Percentiles rank a stretch among this genome's conserved stretches.
phyloP scores from a whole-genome alignment of 2,888 invertebrate genomes.

The Charanyca ferruginea region DNA sequence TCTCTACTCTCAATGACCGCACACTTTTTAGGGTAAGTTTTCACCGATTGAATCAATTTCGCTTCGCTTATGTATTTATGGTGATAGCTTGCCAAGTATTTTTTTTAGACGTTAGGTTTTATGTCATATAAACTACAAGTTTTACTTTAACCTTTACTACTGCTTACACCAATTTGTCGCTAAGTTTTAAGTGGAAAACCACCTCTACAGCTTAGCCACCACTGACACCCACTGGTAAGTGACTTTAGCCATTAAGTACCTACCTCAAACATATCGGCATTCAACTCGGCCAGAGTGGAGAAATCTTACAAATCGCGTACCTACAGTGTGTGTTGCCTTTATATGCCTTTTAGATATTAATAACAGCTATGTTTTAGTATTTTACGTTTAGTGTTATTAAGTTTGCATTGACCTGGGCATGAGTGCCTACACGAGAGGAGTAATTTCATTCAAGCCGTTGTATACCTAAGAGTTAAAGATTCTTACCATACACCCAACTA shows the following conservation, averaged over 20 bases:
- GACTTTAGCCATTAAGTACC: conserved; percentile 61
- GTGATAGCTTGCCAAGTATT: not conserved
- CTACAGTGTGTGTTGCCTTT: conserved; percentile 33
- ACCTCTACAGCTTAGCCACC: conserved; percentile 22
- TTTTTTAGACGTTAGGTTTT: no score
- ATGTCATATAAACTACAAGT: no score
- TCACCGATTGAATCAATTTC: conserved; percentile 2
- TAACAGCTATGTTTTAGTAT: conserved; percentile 36
- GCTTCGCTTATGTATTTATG: not conserved
- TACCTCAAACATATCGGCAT: conserved; percentile 49
- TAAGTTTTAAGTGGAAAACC: conserved; percentile 44
- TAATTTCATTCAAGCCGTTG: not conserved
- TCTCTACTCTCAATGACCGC: conserved; percentile 65
- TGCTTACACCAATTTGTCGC: conserved; percentile 24
- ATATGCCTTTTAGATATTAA: conserved; percentile 47
- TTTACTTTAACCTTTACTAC: conserved; percentile 8
- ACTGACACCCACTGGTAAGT: conserved; percentile 49
- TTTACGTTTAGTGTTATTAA: conserved; percentile 35
- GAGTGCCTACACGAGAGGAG: not conserved
- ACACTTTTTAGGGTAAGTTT: conserved; percentile 17
- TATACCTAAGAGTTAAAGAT: not conserved
- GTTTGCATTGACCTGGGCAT: conserved; percentile 15
- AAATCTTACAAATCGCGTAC: conserved; percentile 47
- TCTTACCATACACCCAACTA: not conserved
- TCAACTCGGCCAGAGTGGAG: conserved; percentile 42